phyloP scores from a whole-genome alignment of 2,113 vertebrate genomes.

The Hystrix brachyura region DNA sequence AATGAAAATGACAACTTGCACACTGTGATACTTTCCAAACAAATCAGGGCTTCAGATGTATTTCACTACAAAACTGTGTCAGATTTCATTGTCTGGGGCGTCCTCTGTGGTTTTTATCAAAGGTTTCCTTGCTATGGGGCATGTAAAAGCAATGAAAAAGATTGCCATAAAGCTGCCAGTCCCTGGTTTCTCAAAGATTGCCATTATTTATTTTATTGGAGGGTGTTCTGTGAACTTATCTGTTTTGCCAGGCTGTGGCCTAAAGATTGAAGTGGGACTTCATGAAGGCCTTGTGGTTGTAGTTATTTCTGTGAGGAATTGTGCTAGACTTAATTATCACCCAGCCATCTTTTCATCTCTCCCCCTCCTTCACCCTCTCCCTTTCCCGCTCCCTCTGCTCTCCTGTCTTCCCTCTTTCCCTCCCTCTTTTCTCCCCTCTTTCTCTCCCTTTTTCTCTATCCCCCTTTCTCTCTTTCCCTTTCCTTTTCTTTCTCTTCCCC shows the following conservation, averaged over 20 bases:
- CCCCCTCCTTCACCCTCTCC: background rate
- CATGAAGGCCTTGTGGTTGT: background rate
- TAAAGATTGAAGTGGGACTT: background rate
- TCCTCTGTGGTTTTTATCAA: constrained; percentile 56
- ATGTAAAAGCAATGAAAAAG: constrained; percentile 14
- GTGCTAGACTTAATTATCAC: background rate
- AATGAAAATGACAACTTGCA: constrained; percentile 55
- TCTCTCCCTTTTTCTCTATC: background rate
- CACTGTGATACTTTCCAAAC: constrained; percentile 27
- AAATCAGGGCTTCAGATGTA: background rate
- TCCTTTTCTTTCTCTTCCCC: too few species aligned
- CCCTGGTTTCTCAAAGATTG: background rate
- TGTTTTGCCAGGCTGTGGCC: background rate
- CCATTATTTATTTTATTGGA: background rate
- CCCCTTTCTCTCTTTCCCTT: background rate
- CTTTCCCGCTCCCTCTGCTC: background rate
- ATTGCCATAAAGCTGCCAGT: background rate
- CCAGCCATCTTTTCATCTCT: background rate
- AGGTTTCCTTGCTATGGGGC: background rate
- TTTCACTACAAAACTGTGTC: constrained; percentile 54
- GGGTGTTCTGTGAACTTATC: background rate
- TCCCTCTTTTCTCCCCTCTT: background rate
- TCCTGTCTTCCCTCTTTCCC: background rate
- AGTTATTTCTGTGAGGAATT: constrained; percentile 41
- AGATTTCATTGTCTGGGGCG: constrained; percentile 15